These are phyloP conservation scores for Psilopsiagon aymara DNA, from an alignment of 2,113 vertebrate species.

Conservation along the genomic window DNA sequence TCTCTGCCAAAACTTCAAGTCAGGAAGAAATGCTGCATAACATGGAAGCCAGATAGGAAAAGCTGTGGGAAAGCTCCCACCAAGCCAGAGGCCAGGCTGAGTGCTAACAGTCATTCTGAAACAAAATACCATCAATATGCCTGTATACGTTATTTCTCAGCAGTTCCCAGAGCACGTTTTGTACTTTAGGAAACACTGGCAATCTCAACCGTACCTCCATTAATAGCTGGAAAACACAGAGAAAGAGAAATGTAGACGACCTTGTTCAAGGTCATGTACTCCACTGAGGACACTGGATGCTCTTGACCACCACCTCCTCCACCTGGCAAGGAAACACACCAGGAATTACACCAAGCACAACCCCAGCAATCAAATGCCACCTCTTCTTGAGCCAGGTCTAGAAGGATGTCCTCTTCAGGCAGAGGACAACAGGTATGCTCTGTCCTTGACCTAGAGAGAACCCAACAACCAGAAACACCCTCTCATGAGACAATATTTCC, in stretches of 20 bases:
- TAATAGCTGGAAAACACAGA: rapidly evolving
- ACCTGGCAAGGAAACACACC: background rate
- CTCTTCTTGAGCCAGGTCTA: background rate
- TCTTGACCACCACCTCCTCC: background rate
- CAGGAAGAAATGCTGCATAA: background rate
- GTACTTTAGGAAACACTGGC: background rate
- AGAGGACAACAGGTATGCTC: background rate
- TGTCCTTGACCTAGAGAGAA: background rate
- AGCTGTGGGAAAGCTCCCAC: background rate
- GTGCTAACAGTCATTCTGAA: background rate
- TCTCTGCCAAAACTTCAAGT: background rate
- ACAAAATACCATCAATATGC: background rate
- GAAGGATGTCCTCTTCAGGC: background rate
- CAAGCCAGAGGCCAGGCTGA: background rate
- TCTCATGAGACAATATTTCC: background rate
- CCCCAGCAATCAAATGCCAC: background rate
- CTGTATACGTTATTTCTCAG: background rate
- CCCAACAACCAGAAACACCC: background rate
- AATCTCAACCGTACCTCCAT: rapidly evolving
- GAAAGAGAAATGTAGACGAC: background rate
- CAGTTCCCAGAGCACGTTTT: background rate
- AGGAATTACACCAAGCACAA: background rate
- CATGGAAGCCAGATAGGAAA: background rate
- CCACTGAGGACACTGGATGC: background rate
- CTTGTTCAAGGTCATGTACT: background rate